These are phyloP conservation scores for Xerus rutilus DNA, from an alignment of 2,797 vertebrate species.

Conservation along the genomic window DNA sequence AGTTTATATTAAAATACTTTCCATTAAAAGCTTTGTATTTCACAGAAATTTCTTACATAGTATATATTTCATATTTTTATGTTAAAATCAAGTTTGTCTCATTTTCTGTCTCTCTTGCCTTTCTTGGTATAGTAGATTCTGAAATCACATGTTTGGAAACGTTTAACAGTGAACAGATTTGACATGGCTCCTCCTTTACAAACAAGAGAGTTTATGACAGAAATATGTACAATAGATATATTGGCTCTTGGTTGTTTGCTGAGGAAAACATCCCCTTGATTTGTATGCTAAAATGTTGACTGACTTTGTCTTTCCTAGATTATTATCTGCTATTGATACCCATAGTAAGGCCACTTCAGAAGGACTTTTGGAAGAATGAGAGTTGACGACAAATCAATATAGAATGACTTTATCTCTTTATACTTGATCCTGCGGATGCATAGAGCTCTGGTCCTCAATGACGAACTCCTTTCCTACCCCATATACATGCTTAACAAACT, in stretches of 20 bases:
- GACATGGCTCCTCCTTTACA: neutral
- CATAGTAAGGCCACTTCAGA: neutral
- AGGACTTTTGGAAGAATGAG: neutral
- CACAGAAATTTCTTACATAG: conserved; percentile 4
- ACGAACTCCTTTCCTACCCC: neutral
- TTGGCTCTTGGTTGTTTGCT: neutral
- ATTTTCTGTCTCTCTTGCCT: neutral
- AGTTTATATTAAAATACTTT: neutral
- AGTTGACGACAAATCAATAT: neutral
- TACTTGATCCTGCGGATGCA: neutral
- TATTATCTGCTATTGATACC: neutral
- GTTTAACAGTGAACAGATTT: neutral
- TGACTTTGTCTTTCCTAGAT: neutral
- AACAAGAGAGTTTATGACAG: neutral
- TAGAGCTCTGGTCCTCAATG: neutral
- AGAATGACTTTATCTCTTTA: neutral
- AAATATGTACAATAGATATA: neutral
- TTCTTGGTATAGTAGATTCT: neutral
- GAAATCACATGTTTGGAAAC: neutral
- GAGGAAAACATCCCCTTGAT: conserved; percentile 5
- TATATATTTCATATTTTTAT: neutral
- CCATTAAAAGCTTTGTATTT: conserved; percentile 26
- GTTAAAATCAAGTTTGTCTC: neutral
- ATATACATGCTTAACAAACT: neutral
- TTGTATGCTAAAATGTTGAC: neutral